Percentiles rank a stretch among this genome's conserved stretches.
Evolutionary conservation across 1,140 invertebrate species (phyloP).

Genomic region (Bicyclus anynana): DNA sequence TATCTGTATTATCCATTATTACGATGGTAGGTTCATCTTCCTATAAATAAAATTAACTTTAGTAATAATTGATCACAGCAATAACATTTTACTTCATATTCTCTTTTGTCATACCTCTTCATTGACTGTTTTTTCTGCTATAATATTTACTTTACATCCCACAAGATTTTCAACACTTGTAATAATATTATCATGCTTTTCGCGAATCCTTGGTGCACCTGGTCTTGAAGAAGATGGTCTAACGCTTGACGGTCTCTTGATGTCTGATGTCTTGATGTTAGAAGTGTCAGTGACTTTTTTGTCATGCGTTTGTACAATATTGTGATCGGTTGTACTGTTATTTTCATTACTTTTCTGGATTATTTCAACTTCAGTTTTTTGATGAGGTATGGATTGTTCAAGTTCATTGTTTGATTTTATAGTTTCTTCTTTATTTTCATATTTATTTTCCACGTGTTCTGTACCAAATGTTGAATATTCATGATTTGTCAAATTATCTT

Average conservation of each 20-base stretch:
- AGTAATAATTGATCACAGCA: too few relatives aligned
- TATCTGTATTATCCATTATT: conserved; percentile 64
- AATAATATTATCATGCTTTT: conserved; percentile 73
- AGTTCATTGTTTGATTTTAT: background rate
- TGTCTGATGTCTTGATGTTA: conserved; percentile 40
- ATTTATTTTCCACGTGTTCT: background rate
- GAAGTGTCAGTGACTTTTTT: conserved; percentile 4
- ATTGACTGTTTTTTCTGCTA: conserved; percentile 81
- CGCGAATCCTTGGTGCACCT: conserved; percentile 83
- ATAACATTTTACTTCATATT: too few relatives aligned
- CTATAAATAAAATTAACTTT: conserved; percentile 49
- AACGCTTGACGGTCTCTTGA: conserved; percentile 80
- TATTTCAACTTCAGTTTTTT: background rate
- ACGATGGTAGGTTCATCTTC: conserved; percentile 80
- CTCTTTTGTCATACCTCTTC: conserved; percentile 71
- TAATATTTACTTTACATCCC: conserved; percentile 82
- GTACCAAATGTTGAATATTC: background rate
- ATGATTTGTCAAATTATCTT: background rate
- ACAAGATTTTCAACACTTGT: conserved; percentile 76
- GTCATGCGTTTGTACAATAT: background rate
- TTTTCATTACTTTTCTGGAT: background rate
- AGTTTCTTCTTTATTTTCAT: background rate
- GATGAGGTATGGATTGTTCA: background rate
- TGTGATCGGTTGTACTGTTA: background rate
- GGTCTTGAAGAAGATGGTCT: conserved; percentile 87